A percentile compares a stretch with the other conserved stretches of the same genome.
Evolutionary conservation across 2,888 invertebrate species (phyloP).

Genomic region (Poecilobothrus nobilitatus): DNA sequence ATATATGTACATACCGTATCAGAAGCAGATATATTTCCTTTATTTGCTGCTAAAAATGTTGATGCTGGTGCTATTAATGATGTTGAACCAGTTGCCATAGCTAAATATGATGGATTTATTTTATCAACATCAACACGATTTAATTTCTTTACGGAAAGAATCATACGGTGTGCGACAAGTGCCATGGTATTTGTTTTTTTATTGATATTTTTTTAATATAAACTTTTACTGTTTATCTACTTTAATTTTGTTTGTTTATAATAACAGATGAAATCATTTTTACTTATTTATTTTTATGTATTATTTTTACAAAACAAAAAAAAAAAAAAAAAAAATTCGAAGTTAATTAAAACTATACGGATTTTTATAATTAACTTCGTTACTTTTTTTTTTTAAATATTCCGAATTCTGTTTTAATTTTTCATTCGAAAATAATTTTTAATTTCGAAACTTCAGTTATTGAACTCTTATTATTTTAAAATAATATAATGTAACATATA

Average conservation of each 20-base stretch:
- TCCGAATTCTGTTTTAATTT: no score
- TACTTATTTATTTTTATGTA: no score
- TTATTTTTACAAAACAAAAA: no score
- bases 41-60: background rate
- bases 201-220: background rate
- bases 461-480: no score
- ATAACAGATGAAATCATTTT: background rate
- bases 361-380: no score
- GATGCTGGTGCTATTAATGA: background rate
- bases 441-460: no score
- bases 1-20: background rate
- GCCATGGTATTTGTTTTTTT: slow-evolving; percentile 27
- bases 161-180: slow-evolving; percentile 37
- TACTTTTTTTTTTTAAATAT: no score
- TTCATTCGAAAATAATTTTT: no score
- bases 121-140: background rate
- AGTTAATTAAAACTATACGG: no score
- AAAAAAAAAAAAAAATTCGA: no score
- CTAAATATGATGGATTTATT: background rate
- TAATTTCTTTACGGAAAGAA: slow-evolving; percentile 29
- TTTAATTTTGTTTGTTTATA: background rate
- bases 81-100: slow-evolving; percentile 1
- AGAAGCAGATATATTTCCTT: background rate
- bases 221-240: background rate
- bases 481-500: no score